Percentiles rank a stretch among this genome's conserved stretches.
phyloP scores from a whole-genome alignment of 2,888 invertebrate genomes.

The Zele albiditarsus region DNA sequence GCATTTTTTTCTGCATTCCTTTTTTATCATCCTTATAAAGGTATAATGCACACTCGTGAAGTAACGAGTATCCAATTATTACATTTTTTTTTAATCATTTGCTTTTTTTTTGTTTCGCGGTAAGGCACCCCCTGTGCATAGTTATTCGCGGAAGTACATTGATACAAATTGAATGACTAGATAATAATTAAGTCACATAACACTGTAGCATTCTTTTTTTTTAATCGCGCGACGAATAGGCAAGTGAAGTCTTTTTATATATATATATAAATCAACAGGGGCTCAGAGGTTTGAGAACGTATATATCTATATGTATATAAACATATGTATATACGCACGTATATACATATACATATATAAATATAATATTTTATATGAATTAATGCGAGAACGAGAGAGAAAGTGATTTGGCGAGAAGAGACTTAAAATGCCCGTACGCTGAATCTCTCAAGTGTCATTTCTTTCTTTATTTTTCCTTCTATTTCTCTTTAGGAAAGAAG shows the following conservation, averaged over 20 bases:
- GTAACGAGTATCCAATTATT: constrained; percentile 44
- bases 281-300: constrained; percentile 26
- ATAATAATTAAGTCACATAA: constrained; percentile 54
- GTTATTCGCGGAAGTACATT: constrained; percentile 58
- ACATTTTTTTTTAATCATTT: constrained; percentile 28
- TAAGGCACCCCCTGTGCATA: constrained; percentile 67
- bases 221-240: constrained; percentile 44
- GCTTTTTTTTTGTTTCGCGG: constrained; percentile 48
- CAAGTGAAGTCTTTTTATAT: constrained; percentile 31
- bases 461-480: background rate
- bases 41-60: constrained; percentile 9
- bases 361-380: constrained; percentile 22
- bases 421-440: constrained; percentile 19
- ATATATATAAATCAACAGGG: constrained; percentile 16
- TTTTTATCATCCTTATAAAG: constrained; percentile 25
- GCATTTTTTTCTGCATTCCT: constrained; percentile 41
- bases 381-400: constrained; percentile 40
- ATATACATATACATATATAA: background rate
- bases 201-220: constrained; percentile 49
- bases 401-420: constrained; percentile 37
- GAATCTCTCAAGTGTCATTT: background rate
- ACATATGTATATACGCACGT: background rate
- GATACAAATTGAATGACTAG: constrained; percentile 56
- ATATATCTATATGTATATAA: constrained; percentile 1
- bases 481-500: background rate